These are phyloP conservation scores for Anniella stebbinsi DNA, from an alignment of 2,797 vertebrate genomes.

Conservation along the genomic window DNA sequence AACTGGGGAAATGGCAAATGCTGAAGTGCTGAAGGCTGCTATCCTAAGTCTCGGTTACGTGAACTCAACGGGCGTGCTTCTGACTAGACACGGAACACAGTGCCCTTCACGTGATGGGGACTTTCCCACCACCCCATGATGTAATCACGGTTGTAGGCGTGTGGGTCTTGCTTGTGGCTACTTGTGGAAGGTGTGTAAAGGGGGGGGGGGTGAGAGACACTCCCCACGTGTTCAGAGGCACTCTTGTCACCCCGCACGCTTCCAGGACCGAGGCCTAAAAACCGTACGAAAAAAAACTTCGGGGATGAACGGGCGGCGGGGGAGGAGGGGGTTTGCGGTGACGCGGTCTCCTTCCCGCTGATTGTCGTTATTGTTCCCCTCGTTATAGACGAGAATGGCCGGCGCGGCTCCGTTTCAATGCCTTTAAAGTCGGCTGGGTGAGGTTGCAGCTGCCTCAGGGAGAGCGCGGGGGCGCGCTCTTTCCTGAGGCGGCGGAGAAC, in stretches of 20 bases:
- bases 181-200: neutral
- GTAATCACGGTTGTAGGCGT: neutral
- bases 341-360: neutral
- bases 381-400: neutral
- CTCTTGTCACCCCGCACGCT: neutral
- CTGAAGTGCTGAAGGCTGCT: neutral
- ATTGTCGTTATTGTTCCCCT: neutral
- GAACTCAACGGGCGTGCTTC: no score
- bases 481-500: neutral
- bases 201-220: neutral
- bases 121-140: no score
- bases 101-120: no score
- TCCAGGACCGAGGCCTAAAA: no score
- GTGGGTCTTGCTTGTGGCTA: neutral
- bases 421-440: accelerated
- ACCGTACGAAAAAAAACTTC: no score
- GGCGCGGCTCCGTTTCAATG: neutral
- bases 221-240: neutral
- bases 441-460: accelerated
- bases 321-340: no score
- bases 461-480: accelerated
- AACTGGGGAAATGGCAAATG: neutral
- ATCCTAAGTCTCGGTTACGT: no score
- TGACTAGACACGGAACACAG: no score
- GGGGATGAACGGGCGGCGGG: no score